These are phyloP conservation scores for Operophtera brumata DNA, from an alignment of 2,888 invertebrate genomes.

Conservation along the genomic window DNA sequence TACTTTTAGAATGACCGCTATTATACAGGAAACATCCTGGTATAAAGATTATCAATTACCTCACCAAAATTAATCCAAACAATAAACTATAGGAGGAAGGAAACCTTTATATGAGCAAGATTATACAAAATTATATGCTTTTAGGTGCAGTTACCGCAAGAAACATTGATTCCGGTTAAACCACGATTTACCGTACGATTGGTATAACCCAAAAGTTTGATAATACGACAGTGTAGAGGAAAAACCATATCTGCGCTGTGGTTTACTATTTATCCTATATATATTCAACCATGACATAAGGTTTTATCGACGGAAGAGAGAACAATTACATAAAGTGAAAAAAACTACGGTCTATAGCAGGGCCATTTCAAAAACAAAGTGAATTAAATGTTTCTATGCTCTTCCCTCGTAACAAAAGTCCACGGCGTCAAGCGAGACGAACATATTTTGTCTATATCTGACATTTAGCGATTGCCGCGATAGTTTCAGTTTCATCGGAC, in stretches of 20 bases:
- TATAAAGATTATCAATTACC: background rate
- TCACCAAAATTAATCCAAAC: background rate
- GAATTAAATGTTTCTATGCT: too few relatives aligned
- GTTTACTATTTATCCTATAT: too few relatives aligned
- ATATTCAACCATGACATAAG: too few relatives aligned
- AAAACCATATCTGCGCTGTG: background rate
- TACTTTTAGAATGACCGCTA: background rate
- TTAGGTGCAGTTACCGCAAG: background rate
- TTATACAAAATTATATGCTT: background rate
- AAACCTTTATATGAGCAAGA: background rate
- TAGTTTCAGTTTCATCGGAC: too few relatives aligned
- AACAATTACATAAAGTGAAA: too few relatives aligned
- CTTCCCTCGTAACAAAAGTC: too few relatives aligned
- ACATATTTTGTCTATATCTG: too few relatives aligned
- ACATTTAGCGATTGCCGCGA: too few relatives aligned
- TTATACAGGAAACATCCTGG: background rate
- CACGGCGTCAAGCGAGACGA: too few relatives aligned
- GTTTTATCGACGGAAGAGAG: too few relatives aligned
- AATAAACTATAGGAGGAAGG: background rate
- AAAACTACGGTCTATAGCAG: too few relatives aligned
- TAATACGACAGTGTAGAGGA: background rate
- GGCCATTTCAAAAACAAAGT: too few relatives aligned
- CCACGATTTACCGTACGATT: background rate
- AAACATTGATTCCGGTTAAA: background rate
- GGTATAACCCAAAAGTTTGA: conserved; percentile 1